These are phyloP conservation scores for Kryptopterus vitreolus DNA, from an alignment of 2,797 vertebrate species.

Conservation along the genomic window DNA sequence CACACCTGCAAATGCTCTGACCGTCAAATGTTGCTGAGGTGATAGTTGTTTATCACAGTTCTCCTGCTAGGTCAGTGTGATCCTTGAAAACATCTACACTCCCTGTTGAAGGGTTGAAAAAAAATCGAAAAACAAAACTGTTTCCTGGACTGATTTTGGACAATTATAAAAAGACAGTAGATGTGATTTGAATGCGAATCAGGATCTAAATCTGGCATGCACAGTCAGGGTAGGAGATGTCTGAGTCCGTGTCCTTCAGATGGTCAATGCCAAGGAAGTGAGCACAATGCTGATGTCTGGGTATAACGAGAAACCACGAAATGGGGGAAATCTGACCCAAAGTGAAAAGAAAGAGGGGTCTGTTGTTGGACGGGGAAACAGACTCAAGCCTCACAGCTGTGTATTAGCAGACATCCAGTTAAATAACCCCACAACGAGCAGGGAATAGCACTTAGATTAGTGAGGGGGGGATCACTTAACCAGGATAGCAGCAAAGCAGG, in stretches of 20 bases:
- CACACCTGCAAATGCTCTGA: not conserved
- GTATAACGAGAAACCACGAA: not conserved
- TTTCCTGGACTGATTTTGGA: not conserved
- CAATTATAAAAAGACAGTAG: not conserved
- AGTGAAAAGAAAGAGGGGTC: not conserved
- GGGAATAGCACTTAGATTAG: not conserved
- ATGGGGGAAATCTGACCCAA: not conserved
- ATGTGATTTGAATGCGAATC: not conserved
- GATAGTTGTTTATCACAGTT: not conserved
- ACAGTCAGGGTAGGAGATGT: not conserved
- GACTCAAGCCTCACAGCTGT: not conserved
- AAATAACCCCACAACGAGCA: not conserved
- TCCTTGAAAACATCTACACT: not conserved
- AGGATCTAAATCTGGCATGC: conserved; percentile 12
- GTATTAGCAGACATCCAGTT: not conserved
- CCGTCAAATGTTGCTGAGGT: not conserved
- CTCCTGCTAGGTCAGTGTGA: not conserved
- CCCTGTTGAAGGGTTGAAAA: not conserved
- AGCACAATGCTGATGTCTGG: not conserved
- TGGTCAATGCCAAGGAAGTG: conserved; percentile 11
- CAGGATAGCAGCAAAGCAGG: not conserved
- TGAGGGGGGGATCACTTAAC: not conserved
- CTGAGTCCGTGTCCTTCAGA: not conserved
- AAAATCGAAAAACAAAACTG: too few relatives aligned
- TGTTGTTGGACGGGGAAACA: not conserved